These are phyloP conservation scores for Sebastiscus tertius DNA, from an alignment of 2,797 vertebrate species.

Conservation along the genomic window DNA sequence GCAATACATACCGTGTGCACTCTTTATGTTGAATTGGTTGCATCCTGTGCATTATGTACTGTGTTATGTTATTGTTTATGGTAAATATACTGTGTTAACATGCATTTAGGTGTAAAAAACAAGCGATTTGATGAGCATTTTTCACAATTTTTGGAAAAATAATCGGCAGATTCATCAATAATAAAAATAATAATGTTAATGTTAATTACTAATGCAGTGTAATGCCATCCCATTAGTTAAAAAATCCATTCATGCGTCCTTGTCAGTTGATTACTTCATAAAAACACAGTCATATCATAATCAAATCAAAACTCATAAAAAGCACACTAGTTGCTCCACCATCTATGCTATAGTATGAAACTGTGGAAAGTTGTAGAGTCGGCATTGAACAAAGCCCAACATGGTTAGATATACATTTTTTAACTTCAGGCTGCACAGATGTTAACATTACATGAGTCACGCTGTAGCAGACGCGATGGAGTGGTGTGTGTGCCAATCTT, in stretches of 20 bases:
- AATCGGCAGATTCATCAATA: not conserved
- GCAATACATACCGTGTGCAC: not conserved
- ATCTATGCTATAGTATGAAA: not conserved
- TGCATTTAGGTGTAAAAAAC: not conserved
- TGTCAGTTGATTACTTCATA: not conserved
- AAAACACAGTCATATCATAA: not conserved
- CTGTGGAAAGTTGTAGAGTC: constrained; percentile 7
- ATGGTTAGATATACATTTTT: not conserved
- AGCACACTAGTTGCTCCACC: not conserved
- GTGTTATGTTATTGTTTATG: not conserved
- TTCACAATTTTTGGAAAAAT: not conserved
- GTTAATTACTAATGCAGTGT: not conserved
- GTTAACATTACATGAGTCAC: constrained; percentile 33
- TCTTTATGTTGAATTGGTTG: not conserved
- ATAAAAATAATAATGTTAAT: not conserved
- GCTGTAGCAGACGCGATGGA: not conserved
- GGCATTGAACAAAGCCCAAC: constrained; percentile 6
- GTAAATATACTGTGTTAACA: not conserved
- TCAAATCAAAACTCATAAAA: no score
- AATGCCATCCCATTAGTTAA: not conserved
- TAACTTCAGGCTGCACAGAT: constrained; percentile 11
- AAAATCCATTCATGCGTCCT: not conserved
- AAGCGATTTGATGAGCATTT: no score
- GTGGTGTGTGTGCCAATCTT: constrained; percentile 9
- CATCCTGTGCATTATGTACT: not conserved